Conservation (phyloP, 92 coral and sea anemone genomes). For the Palythoa grandis region DNA sequence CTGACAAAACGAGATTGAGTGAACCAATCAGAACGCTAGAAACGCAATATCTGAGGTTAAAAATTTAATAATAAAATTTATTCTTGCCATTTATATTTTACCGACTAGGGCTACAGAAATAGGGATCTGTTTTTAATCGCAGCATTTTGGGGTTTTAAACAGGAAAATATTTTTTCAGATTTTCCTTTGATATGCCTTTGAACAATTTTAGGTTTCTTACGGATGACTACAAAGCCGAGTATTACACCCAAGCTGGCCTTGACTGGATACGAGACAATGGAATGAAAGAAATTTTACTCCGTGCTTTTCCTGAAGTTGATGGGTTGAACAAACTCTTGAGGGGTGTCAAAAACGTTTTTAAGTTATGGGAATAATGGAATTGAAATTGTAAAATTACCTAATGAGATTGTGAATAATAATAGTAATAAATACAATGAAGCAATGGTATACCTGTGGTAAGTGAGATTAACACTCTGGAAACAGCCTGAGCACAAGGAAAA, state of each 20-base stretch:
- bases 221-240: slow-evolving; percentile 75
- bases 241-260: slow-evolving; percentile 78
- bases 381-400: neutral
- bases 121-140: too few species aligned
- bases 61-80: too few species aligned
- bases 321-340: slow-evolving; percentile 45
- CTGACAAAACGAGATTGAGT: too few species aligned
- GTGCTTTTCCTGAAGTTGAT: slow-evolving; percentile 68
- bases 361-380: slow-evolving; percentile 56
- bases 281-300: slow-evolving; percentile 74
- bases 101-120: neutral
- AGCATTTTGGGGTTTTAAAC: too few species aligned
- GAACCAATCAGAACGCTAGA: too few species aligned
- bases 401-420: neutral
- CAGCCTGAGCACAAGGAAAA: too few species aligned
- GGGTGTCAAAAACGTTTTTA: slow-evolving; percentile 67
- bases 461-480: neutral
- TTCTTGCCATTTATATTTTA: too few species aligned
- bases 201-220: slow-evolving; percentile 72
- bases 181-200: neutral
- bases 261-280: slow-evolving; percentile 73
- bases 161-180: too few species aligned
- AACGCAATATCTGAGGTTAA: too few species aligned
- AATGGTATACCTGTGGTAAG: neutral
- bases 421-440: neutral